Evolutionary conservation across 2,888 invertebrate species (phyloP), one percentile per base, ranked within the genome.

Genomic region (Thymelicus lineola): DNA sequence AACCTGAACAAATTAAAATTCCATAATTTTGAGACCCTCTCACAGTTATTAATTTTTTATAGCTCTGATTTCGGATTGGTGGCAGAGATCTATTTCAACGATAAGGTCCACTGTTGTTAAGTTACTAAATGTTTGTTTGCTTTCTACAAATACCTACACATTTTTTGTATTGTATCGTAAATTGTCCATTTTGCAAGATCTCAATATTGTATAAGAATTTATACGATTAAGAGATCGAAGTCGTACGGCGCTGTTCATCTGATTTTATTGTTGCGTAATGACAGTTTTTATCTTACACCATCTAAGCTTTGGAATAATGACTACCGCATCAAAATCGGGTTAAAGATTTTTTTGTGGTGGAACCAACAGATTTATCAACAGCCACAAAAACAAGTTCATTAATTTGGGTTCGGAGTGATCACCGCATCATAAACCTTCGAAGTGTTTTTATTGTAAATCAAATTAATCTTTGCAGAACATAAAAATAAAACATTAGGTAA

Each of bases 251-350:
- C 20, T 53, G 9, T 53, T 20, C 53, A 53, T 53, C 53, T 53
- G 20, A 50, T 20, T 53, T 15, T 6, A 20, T 53, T 53, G 53
- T 53, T 53, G 10, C 53, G 20, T 53, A 20, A 53, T 20, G n/a
- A 5, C 10, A 20, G 53, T 53, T 53, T 53, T 53, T 53, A 53
- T 53, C 53, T 53, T 53, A 53, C 53, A 53, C 53, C 53, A 53
- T 53, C 53, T 20, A 15, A 53, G 10, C 20, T 17, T 53, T 53
- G 10, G 53, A 20, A 53, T 53, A 53, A 53, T 53, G 53, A 53
- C 53, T 53, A 53, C 53, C 53, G 53, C 20, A 53, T 53, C 20
- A 53, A 53, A 53, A 53, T 53, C 53, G 53, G 17, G 53, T 53
- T 53, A 53, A 10, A 53, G 20, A 10, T 12, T 14, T 50, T 17